A percentile compares a stretch with the other conserved stretches of the same genome.
Evolutionary conservation across 2,888 invertebrate species (phyloP).

Genomic region (Eledona agricola): DNA sequence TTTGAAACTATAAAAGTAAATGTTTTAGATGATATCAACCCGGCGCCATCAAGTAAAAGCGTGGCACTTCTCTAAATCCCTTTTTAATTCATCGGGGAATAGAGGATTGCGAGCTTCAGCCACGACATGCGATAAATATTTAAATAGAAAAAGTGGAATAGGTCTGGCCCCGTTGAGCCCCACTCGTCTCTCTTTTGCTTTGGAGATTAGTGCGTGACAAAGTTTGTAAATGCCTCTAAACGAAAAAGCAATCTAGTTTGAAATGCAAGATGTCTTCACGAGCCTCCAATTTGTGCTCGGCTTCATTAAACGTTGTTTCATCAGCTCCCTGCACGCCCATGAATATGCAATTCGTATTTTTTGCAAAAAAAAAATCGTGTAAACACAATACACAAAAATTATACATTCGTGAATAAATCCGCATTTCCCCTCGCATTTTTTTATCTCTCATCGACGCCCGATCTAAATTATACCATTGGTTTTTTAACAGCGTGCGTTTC

Average conservation of each 20-base stretch:
- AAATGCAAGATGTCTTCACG: constrained; percentile 22
- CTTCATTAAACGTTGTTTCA: constrained; percentile 2
- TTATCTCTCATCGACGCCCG: constrained; percentile 2
- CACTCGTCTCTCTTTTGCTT: constrained; percentile 30
- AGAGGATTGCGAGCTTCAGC: constrained; percentile 42
- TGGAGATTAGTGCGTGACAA: constrained; percentile 49
- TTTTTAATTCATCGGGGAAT: constrained; percentile 46
- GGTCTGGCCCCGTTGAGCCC: constrained; percentile 16
- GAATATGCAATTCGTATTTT: constrained; percentile 3
- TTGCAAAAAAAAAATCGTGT: constrained; percentile 5
- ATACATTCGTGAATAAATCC: constrained; percentile 5
- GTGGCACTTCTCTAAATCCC: constrained; percentile 44
- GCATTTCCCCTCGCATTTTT: constrained; percentile 4
- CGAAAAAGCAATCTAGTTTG: constrained; percentile 46
- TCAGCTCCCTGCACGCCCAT: not conserved
- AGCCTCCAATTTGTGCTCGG: constrained; percentile 2
- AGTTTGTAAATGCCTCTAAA: constrained; percentile 48
- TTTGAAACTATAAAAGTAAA: constrained; percentile 24
- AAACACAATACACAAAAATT: constrained; percentile 9
- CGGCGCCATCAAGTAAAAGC: constrained; percentile 35
- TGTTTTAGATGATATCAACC: constrained; percentile 7
- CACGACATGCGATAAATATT: constrained; percentile 51
- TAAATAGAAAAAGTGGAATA: constrained; percentile 44
- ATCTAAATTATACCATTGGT: not conserved
- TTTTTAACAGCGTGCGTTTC: not conserved